Conservation (phyloP, 2,888 invertebrate genomes). For the Drosophila fulvimacula region DNA sequence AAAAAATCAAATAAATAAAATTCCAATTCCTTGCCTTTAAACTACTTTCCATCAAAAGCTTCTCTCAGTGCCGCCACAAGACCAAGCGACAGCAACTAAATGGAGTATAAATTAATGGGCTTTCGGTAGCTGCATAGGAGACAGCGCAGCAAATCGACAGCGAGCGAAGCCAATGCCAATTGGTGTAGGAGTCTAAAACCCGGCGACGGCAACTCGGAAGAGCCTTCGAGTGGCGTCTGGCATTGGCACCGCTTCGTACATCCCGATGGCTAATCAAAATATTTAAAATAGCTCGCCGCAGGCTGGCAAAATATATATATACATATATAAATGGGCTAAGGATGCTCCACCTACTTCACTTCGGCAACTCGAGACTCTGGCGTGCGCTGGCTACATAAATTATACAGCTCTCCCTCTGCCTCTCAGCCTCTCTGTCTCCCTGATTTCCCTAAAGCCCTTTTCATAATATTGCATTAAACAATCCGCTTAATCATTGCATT, state of each 20-base stretch:
- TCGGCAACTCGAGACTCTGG: slow-evolving; percentile 17
- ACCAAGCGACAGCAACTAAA: slow-evolving; percentile 41
- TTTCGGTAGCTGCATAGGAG: slow-evolving; percentile 56
- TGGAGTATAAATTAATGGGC: slow-evolving; percentile 56
- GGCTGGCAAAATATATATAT: slow-evolving; percentile 22
- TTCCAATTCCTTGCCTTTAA: too few relatives aligned
- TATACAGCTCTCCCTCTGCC: slow-evolving; percentile 13
- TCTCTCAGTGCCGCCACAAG: slow-evolving; percentile 32
- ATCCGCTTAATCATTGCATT: slow-evolving; percentile 67
- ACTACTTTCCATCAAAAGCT: neutral
- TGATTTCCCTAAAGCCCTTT: slow-evolving; percentile 20
- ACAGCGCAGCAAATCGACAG: slow-evolving; percentile 22
- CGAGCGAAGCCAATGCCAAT: slow-evolving; percentile 18
- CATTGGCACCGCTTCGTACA: slow-evolving; percentile 1
- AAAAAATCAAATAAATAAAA: too few relatives aligned
- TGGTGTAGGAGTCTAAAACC: slow-evolving; percentile 51
- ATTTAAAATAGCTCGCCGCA: slow-evolving; percentile 67
- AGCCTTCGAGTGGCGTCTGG: slow-evolving; percentile 62
- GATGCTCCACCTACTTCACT: slow-evolving; percentile 36
- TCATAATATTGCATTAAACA: slow-evolving; percentile 64
- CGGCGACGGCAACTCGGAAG: neutral
- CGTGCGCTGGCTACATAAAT: slow-evolving; percentile 52
- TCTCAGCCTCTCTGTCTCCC: neutral
- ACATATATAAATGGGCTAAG: slow-evolving; percentile 55
- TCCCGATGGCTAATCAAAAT: slow-evolving; percentile 68